Percentiles rank a stretch among this genome's conserved stretches.
Evolutionary conservation across 2,888 invertebrate species (phyloP).

Genomic region (Zele albiditarsus): DNA sequence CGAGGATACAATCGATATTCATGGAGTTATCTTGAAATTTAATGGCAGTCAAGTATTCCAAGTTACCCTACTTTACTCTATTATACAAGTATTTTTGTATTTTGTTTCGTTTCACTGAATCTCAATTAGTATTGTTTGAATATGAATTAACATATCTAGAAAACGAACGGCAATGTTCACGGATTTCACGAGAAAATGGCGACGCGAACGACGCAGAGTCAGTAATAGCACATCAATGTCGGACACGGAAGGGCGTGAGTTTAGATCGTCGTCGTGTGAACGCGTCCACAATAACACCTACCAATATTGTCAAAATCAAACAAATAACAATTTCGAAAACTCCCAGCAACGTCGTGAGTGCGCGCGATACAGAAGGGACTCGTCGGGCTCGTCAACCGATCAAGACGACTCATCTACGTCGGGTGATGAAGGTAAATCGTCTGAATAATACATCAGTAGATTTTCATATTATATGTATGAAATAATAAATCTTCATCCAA

Average conservation of each 20-base stretch:
- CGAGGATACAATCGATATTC: no score
- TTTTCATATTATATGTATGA: neutral
- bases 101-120: conserved; percentile 2
- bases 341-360: conserved; percentile 42
- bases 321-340: conserved; percentile 27
- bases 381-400: conserved; percentile 66
- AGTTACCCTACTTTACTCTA: no score
- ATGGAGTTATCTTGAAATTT: no score
- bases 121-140: neutral
- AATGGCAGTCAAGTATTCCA: no score
- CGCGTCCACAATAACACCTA: conserved; percentile 47
- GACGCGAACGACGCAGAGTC: conserved; percentile 61
- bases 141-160: conserved; percentile 50
- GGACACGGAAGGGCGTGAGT: conserved; percentile 45
- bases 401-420: conserved; percentile 70
- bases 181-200: conserved; percentile 64
- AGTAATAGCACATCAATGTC: conserved; percentile 49
- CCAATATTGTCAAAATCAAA: conserved; percentile 52
- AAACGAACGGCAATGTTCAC: conserved; percentile 67
- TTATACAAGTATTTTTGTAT: neutral
- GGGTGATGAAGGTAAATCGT: conserved; percentile 69
- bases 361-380: conserved; percentile 52
- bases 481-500: neutral
- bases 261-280: conserved; percentile 47
- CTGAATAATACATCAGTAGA: conserved; percentile 1